These are phyloP conservation scores for Cyanoderma ruficeps DNA, from an alignment of 2,113 vertebrate genomes.

Conservation along the genomic window DNA sequence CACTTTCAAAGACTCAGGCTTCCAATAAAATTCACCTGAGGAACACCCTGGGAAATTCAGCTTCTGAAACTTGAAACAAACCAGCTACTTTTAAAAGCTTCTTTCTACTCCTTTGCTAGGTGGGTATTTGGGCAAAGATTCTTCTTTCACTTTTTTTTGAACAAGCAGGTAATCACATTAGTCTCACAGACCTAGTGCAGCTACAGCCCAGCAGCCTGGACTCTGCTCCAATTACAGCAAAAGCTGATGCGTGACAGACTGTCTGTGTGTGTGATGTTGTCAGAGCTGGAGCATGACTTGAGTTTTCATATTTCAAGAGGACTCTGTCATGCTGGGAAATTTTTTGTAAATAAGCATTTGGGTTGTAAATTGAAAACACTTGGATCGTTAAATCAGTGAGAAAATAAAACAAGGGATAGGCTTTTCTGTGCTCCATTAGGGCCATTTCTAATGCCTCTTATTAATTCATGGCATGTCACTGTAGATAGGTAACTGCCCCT, in stretches of 20 bases:
- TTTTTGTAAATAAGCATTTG: slow-evolving; percentile 44
- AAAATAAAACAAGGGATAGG: slow-evolving; percentile 24
- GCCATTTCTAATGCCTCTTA: background rate
- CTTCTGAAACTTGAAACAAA: background rate
- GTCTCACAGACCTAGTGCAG: background rate
- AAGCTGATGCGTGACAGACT: slow-evolving; percentile 32
- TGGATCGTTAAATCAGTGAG: slow-evolving; percentile 2
- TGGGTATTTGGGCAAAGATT: background rate
- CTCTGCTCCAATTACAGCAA: slow-evolving; percentile 17
- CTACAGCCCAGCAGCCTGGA: background rate
- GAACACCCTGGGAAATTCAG: background rate
- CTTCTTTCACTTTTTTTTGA: background rate
- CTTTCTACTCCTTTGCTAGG: background rate
- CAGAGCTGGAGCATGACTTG: background rate
- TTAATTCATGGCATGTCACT: background rate
- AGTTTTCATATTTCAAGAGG: slow-evolving; percentile 25
- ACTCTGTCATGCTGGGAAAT: background rate
- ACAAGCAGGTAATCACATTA: slow-evolving; percentile 15
- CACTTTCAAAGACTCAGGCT: background rate
- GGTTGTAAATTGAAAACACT: slow-evolving; percentile 63
- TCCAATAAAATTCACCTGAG: background rate
- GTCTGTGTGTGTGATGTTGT: background rate
- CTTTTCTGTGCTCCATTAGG: background rate
- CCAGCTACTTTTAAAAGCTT: background rate
- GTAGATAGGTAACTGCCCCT: background rate